These are phyloP conservation scores for Peromyscus californicus DNA, from an alignment of 2,113 vertebrate species.

Conservation along the genomic window DNA sequence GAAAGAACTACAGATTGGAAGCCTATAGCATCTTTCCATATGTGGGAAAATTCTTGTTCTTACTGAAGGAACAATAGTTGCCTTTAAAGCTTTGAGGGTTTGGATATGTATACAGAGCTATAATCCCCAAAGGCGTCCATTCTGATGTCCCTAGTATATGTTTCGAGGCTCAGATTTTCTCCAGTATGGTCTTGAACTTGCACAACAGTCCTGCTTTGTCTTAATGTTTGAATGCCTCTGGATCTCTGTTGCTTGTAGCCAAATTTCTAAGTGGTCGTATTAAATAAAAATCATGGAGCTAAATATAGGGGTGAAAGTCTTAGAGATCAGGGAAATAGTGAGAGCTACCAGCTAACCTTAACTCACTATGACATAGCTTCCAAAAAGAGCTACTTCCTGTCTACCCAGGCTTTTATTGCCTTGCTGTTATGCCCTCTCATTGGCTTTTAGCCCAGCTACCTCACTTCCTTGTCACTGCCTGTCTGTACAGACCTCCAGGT, in stretches of 20 bases:
- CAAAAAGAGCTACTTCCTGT: too few species aligned
- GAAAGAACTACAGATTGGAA: background rate
- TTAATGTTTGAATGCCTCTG: background rate
- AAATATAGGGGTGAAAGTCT: too few species aligned
- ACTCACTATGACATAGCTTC: too few species aligned
- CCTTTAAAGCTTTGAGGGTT: background rate
- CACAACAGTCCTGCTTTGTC: background rate
- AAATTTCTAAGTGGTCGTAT: too few species aligned
- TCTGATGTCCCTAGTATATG: background rate
- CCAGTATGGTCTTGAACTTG: background rate
- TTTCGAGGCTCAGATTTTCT: background rate
- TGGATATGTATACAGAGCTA: background rate
- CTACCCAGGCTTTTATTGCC: too few species aligned
- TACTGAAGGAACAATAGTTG: background rate
- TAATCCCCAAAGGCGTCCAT: background rate
- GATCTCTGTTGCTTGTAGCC: background rate
- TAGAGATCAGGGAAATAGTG: too few species aligned
- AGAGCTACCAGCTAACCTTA: too few species aligned
- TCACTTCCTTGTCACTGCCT: too few species aligned
- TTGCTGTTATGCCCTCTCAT: too few species aligned
- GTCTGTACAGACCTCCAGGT: too few species aligned
- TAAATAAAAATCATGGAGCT: too few species aligned
- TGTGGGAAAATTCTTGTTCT: background rate
- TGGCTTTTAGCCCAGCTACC: too few species aligned
- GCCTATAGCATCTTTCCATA: background rate